phyloP scores from a whole-genome alignment of 2,888 invertebrate species.

The Cordilura impudica region DNA sequence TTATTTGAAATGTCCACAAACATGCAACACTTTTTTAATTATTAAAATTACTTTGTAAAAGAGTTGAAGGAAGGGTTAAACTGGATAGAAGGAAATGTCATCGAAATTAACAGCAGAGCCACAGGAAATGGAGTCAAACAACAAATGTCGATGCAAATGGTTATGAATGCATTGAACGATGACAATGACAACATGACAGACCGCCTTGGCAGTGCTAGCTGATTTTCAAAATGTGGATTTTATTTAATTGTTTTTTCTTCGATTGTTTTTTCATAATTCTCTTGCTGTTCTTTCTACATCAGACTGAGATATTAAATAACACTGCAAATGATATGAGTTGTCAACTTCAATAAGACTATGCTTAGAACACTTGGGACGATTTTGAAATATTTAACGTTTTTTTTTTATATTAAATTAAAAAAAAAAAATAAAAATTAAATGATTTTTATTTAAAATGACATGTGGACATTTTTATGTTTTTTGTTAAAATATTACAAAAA shows the following conservation, averaged over 20 bases:
- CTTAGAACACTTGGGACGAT: slow-evolving; percentile 34
- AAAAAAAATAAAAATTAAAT: slow-evolving; percentile 38
- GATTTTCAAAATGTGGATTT: slow-evolving; percentile 33
- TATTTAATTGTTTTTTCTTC: slow-evolving; percentile 44
- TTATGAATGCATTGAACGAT: neutral
- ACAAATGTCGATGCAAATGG: slow-evolving; percentile 51
- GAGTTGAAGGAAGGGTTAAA: slow-evolving; percentile 55
- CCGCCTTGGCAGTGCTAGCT: slow-evolving; percentile 11
- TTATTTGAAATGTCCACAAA: slow-evolving; percentile 54
- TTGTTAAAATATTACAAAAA: slow-evolving; percentile 6
- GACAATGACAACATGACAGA: neutral
- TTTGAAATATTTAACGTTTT: slow-evolving; percentile 26
- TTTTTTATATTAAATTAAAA: slow-evolving; percentile 7
- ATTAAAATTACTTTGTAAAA: slow-evolving; percentile 61
- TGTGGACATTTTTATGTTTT: slow-evolving; percentile 39
- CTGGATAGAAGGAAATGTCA: slow-evolving; percentile 59
- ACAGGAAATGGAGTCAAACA: slow-evolving; percentile 28
- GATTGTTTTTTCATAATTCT: slow-evolving; percentile 9
- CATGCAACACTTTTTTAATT: slow-evolving; percentile 62
- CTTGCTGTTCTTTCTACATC: neutral
- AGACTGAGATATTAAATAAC: slow-evolving; percentile 36
- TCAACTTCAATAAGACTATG: slow-evolving; percentile 39
- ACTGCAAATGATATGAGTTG: slow-evolving; percentile 29
- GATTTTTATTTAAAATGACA: slow-evolving; percentile 62
- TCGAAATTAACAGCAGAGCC: neutral